These are phyloP conservation scores for Eunapius fragilis DNA, from an alignment of 37 sponge, comb jelly and placozoan species.

Conservation along the genomic window DNA sequence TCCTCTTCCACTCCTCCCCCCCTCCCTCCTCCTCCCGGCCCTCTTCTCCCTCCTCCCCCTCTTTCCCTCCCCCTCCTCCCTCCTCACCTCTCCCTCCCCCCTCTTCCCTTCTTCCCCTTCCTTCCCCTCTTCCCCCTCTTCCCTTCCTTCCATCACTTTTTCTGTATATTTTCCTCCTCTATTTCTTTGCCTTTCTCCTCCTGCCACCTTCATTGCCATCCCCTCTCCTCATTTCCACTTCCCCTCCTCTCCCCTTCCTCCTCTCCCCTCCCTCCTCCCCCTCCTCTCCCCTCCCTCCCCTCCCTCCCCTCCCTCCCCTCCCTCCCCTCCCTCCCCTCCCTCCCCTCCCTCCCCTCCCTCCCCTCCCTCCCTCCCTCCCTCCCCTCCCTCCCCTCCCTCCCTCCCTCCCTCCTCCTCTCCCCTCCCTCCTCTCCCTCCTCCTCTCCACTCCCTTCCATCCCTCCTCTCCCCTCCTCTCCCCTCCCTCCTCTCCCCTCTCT, in stretches of 20 bases:
- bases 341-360: background rate
- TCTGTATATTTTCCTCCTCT: background rate
- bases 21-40: background rate
- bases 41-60: background rate
- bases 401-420: background rate
- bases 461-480: too few relatives aligned
- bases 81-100: background rate
- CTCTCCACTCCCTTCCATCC: too few relatives aligned
- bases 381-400: background rate
- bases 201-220: too few relatives aligned
- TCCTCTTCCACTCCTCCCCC: too few relatives aligned
- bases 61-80: background rate
- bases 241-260: too few relatives aligned
- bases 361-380: background rate
- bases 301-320: background rate
- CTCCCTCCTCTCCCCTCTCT: too few relatives aligned
- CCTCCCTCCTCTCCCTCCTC: background rate
- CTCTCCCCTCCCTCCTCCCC: too few relatives aligned
- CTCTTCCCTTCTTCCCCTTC: background rate
- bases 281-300: background rate
- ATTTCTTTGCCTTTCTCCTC: too few relatives aligned
- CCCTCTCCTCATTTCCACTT: too few relatives aligned
- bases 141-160: background rate
- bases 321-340: background rate
- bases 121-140: background rate